Percentiles rank a stretch among this genome's conserved stretches.
These are phyloP conservation scores for Bombus sibiricus DNA, from an alignment of 1,140 invertebrate genomes.

Conservation along the genomic window DNA sequence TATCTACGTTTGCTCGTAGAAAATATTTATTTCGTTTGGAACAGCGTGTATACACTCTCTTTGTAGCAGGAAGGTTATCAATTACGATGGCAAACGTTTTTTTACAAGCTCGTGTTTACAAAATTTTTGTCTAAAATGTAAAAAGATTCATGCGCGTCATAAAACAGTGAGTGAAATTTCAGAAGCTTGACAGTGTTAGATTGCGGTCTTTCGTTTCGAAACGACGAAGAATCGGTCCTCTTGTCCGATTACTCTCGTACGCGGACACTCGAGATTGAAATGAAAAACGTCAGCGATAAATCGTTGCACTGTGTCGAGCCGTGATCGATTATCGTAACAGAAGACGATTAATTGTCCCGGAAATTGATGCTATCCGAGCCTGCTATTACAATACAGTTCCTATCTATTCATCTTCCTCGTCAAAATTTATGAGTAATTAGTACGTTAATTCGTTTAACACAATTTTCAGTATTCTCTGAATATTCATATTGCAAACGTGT, in stretches of 20 bases:
- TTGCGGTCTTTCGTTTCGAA: constrained; percentile 17
- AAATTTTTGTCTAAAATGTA: no score
- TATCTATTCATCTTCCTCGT: background rate
- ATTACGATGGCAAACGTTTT: background rate
- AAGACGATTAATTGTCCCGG: constrained; percentile 57
- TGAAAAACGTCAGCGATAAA: constrained; percentile 65
- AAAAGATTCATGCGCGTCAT: background rate
- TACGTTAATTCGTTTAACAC: background rate
- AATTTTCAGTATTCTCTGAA: background rate
- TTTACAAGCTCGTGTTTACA: background rate
- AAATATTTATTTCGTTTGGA: background rate
- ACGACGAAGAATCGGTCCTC: constrained; percentile 37
- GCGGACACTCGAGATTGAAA: constrained; percentile 57
- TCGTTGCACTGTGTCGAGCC: constrained; percentile 56
- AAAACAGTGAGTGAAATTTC: constrained; percentile 21
- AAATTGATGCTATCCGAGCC: constrained; percentile 45
- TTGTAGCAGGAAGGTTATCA: background rate
- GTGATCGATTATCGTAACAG: constrained; percentile 62
- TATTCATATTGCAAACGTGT: background rate
- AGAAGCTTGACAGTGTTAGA: constrained; percentile 18
- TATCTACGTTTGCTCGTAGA: background rate
- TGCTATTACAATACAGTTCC: background rate
- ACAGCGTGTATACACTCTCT: fast-evolving
- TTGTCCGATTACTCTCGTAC: constrained; percentile 41
- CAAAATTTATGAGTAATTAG: constrained; percentile 12